Evolutionary conservation across 2,888 invertebrate species (phyloP).

Genomic region (Brachyptera putata): DNA sequence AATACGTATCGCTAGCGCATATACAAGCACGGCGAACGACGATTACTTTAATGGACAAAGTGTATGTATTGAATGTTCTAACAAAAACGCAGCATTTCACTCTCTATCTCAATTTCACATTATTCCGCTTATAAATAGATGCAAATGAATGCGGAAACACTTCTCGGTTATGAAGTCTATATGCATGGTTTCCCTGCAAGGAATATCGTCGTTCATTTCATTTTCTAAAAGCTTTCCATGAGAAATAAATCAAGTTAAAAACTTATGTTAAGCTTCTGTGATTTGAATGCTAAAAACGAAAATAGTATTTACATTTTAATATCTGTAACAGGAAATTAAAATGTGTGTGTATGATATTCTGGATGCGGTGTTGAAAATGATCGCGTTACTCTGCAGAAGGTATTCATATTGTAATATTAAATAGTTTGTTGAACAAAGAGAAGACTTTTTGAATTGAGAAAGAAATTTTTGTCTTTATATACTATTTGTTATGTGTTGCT

Average conservation of each 20-base stretch:
- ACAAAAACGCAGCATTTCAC: neutral
- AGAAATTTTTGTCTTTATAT: too few relatives aligned
- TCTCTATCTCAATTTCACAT: neutral
- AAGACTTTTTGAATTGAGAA: too few relatives aligned
- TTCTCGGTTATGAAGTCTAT: conserved; percentile 5
- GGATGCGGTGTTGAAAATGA: neutral
- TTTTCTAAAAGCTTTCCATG: neutral
- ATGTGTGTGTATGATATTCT: neutral
- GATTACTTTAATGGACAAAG: neutral
- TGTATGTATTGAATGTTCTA: conserved; percentile 15
- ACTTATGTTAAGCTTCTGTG: conserved; percentile 9
- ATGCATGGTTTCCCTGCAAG: neutral
- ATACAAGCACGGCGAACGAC: too few relatives aligned
- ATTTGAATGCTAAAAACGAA: conserved; percentile 1
- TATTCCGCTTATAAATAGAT: neutral
- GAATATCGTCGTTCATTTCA: neutral
- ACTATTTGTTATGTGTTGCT: too few relatives aligned
- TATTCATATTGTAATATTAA: too few relatives aligned
- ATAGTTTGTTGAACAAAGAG: too few relatives aligned
- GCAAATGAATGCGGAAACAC: conserved; percentile 14
- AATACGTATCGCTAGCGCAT: too few relatives aligned
- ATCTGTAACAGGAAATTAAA: conserved; percentile 6
- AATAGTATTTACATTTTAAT: conserved; percentile 8
- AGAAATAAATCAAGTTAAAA: neutral
- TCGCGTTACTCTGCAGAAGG: too few relatives aligned